Evolutionary conservation across 2,888 invertebrate genomes (phyloP).

Genomic region (Podabrus alpinus): DNA sequence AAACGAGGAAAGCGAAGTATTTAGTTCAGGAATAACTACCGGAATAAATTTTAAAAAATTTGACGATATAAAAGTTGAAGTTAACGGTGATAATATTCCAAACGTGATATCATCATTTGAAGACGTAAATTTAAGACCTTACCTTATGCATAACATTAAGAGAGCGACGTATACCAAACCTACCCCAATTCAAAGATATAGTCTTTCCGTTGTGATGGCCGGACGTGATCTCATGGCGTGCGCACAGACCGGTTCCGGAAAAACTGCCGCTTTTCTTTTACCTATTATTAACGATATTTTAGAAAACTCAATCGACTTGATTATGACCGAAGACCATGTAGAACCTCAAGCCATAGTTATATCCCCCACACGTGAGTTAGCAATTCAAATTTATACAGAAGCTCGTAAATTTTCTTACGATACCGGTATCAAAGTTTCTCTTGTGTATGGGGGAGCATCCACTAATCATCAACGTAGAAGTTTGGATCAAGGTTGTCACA

Average conservation of each 20-base stretch:
- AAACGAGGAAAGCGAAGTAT: constrained; percentile 72
- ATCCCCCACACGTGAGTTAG: constrained; percentile 90
- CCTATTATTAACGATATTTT: constrained; percentile 82
- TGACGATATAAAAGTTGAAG: constrained; percentile 85
- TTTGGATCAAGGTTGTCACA: constrained; percentile 66
- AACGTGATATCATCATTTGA: constrained; percentile 70
- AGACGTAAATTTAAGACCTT: constrained; percentile 67
- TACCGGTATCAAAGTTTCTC: constrained; percentile 73
- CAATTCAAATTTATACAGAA: constrained; percentile 85
- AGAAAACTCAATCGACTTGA: constrained; percentile 60
- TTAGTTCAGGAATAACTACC: constrained; percentile 68
- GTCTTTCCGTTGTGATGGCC: constrained; percentile 79
- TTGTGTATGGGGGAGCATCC: constrained; percentile 87
- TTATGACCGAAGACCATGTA: constrained; percentile 59
- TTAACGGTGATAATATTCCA: constrained; percentile 74
- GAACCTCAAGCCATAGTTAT: constrained; percentile 85
- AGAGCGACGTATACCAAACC: constrained; percentile 82
- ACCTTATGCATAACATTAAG: constrained; percentile 75
- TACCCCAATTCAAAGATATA: constrained; percentile 93
- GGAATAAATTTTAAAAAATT: constrained; percentile 94
- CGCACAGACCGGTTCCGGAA: constrained; percentile 97
- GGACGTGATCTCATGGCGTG: constrained; percentile 95
- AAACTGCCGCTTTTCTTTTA: constrained; percentile 92
- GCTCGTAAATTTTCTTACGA: constrained; percentile 79
- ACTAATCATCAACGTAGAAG: constrained; percentile 68